phyloP scores from a whole-genome alignment of 2,888 invertebrate species.

The Drosophila flavopinicola region DNA sequence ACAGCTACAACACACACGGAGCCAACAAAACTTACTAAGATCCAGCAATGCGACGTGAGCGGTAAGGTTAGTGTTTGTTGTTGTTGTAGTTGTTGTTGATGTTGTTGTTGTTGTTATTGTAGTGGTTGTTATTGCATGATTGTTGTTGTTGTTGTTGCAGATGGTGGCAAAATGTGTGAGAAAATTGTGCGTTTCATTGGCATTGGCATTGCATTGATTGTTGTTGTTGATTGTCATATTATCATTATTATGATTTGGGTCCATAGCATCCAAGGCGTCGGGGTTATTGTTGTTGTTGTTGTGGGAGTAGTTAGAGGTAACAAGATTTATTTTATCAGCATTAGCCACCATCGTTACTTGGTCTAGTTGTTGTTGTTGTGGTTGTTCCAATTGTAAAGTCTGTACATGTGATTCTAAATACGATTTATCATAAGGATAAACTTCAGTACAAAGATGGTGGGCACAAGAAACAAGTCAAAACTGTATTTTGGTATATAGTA shows the following conservation, averaged over 20 bases:
- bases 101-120: conserved; percentile 42
- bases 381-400: conserved; percentile 85
- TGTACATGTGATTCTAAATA: conserved; percentile 85
- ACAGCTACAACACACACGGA: conserved; percentile 67
- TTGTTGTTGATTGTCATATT: conserved; percentile 53
- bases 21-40: conserved; percentile 83
- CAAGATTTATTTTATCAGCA: conserved; percentile 85
- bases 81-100: conserved; percentile 44
- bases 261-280: conserved; percentile 57
- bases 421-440: conserved; percentile 83
- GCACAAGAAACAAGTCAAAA: conserved; percentile 47
- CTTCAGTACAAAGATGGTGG: conserved; percentile 63
- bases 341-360: conserved; percentile 85
- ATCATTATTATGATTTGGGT: conserved; percentile 49
- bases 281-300: conserved; percentile 50
- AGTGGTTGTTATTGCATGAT: conserved; percentile 62
- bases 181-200: conserved; percentile 63
- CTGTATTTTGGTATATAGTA: conserved; percentile 9
- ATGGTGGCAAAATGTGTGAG: conserved; percentile 63
- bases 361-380: conserved; percentile 82
- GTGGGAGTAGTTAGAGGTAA: conserved; percentile 84
- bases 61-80: conserved; percentile 64
- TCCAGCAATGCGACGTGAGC: conserved; percentile 80
- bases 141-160: conserved; percentile 59
- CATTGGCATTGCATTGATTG: conserved; percentile 41